Percentiles rank a stretch among this genome's conserved stretches.
Conservation (phyloP, 1,140 invertebrate species). For the Drosophila equinoxialis region DNA sequence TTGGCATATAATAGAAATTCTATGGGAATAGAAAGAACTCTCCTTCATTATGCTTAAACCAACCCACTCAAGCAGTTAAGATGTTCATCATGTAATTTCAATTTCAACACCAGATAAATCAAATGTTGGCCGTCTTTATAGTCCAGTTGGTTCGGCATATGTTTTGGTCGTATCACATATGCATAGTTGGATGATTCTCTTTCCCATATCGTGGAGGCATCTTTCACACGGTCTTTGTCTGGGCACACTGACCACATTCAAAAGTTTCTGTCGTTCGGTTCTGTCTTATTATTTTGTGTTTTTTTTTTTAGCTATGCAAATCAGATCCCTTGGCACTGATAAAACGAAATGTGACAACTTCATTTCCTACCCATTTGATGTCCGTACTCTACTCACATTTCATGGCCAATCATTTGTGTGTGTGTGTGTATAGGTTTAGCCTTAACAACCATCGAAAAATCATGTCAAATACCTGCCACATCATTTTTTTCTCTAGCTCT, state of each 20-base stretch:
- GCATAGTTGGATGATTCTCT: not conserved
- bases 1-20: no score
- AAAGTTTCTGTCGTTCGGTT: not conserved
- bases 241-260: not conserved
- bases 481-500: not conserved
- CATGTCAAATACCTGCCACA: conserved; percentile 63
- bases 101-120: conserved; percentile 5
- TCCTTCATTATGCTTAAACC: not conserved
- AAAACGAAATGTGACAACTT: conserved; percentile 53
- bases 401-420: conserved; percentile 26
- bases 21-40: not conserved
- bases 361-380: conserved; percentile 47
- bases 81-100: conserved; percentile 1
- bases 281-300: not conserved
- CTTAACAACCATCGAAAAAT: conserved; percentile 25
- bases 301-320: conserved; percentile 12
- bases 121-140: conserved; percentile 1
- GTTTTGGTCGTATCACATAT: conserved; percentile 2
- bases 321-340: conserved; percentile 41
- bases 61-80: not conserved
- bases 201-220: not conserved
- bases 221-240: conserved; percentile 11
- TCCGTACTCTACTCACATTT: conserved; percentile 39
- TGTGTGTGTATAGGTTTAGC: conserved; percentile 1
- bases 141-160: not conserved